phyloP scores from a whole-genome alignment of 2,888 invertebrate species.

The Drosophila birchii region DNA sequence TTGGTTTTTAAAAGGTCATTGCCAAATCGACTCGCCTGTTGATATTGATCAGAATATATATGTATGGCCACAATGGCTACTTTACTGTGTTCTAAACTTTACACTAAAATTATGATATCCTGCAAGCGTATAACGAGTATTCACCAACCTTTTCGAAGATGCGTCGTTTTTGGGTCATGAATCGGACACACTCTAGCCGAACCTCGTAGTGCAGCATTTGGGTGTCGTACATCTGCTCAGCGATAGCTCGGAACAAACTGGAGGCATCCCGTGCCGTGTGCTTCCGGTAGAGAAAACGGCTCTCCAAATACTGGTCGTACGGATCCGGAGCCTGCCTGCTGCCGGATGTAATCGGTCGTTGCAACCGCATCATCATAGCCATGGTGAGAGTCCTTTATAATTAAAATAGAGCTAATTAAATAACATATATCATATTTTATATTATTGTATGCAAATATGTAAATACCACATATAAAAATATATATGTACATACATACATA shows the following conservation, averaged over 20 bases:
- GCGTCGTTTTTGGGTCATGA: conserved; percentile 87
- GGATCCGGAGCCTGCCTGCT: conserved; percentile 85
- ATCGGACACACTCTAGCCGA: conserved; percentile 90
- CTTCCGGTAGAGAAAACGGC: conserved; percentile 93
- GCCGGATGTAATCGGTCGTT: conserved; percentile 84
- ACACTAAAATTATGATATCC: too few relatives aligned
- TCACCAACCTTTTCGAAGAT: conserved; percentile 87
- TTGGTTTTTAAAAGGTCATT: too few relatives aligned
- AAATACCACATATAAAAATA: background rate
- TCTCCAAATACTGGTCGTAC: conserved; percentile 91
- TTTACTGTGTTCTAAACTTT: too few relatives aligned
- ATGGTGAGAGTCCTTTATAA: conserved; percentile 5
- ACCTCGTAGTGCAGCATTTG: conserved; percentile 91
- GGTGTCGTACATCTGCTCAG: conserved; percentile 90
- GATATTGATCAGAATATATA: too few relatives aligned
- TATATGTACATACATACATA: background rate
- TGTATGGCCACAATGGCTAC: too few relatives aligned
- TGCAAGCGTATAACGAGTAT: background rate
- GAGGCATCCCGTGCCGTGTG: conserved; percentile 95
- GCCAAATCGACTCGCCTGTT: too few relatives aligned
- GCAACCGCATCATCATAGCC: conserved; percentile 46
- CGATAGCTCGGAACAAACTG: conserved; percentile 94
- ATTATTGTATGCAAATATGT: background rate
- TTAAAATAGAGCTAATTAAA: background rate
- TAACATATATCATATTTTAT: too few relatives aligned